Conservation (phyloP, 2,888 invertebrate genomes). For the Cataglyphis rosenhaueri region DNA sequence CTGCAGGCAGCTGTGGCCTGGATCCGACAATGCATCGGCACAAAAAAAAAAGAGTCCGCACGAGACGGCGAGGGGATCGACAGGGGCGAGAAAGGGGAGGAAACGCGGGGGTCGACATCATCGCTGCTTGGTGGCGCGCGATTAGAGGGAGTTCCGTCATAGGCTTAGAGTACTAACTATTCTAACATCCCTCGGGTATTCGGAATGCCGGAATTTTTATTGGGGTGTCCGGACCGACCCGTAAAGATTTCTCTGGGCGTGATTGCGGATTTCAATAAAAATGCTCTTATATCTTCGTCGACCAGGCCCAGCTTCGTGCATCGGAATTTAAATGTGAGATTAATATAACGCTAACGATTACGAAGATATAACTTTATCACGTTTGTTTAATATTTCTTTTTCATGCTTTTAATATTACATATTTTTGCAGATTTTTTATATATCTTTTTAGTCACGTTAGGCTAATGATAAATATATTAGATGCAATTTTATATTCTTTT, state of each 20-base stretch:
- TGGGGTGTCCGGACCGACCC: constrained; percentile 36
- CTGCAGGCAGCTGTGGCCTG: constrained; percentile 81
- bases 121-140: constrained; percentile 65
- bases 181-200: constrained; percentile 32
- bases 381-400: neutral
- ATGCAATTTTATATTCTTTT: constrained; percentile 3
- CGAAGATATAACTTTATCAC: neutral
- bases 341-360: neutral
- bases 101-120: constrained; percentile 26
- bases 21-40: constrained; percentile 80
- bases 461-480: neutral
- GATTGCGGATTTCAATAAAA: constrained; percentile 44
- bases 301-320: neutral
- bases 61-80: constrained; percentile 30
- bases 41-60: constrained; percentile 73
- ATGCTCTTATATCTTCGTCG: neutral
- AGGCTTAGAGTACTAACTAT: constrained; percentile 65
- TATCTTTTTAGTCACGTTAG: neutral
- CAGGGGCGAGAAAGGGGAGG: too few relatives aligned
- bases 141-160: constrained; percentile 66
- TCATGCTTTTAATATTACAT: neutral
- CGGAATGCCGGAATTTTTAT: constrained; percentile 57
- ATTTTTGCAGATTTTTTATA: neutral
- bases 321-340: constrained; percentile 25
- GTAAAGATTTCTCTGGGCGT: constrained; percentile 48